Evolutionary conservation across 2,888 invertebrate genomes (phyloP).

Genomic region (Zhengitettix transpicula): DNA sequence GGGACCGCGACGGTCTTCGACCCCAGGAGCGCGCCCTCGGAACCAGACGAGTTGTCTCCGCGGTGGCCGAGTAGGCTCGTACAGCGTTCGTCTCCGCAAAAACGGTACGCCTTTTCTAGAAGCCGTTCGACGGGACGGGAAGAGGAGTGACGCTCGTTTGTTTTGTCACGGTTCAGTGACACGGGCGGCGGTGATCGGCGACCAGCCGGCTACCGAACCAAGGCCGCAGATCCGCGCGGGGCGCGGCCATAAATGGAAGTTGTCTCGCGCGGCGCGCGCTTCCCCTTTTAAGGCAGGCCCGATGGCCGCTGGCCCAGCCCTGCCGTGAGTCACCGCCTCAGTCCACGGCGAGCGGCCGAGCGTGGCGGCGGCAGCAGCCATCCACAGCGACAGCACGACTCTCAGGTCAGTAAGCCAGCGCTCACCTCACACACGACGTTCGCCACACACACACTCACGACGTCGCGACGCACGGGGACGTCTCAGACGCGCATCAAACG

Average conservation of each 20-base stretch:
- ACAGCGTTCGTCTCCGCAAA: too few relatives aligned
- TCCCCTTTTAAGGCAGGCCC: conserved; percentile 10
- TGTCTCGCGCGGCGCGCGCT: conserved; percentile 1
- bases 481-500: too few relatives aligned
- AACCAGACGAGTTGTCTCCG: too few relatives aligned
- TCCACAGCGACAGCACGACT: background rate
- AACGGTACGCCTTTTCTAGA: too few relatives aligned
- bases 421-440: background rate
- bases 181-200: background rate
- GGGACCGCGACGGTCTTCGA: background rate
- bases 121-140: background rate
- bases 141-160: background rate
- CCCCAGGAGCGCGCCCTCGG: too few relatives aligned
- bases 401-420: background rate
- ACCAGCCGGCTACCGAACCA: conserved; percentile 2
- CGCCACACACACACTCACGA: background rate
- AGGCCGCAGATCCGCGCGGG: conserved; percentile 1
- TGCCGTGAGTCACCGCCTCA: background rate
- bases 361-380: background rate
- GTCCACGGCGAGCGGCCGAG: background rate
- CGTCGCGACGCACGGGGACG: background rate
- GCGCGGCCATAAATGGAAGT: conserved; percentile 10
- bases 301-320: conserved; percentile 6
- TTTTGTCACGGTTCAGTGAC: conserved; percentile 3
- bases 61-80: too few relatives aligned